Base-by-base conservation (phyloP, 1,140 invertebrate species). In the Drosophila lini region DNA sequence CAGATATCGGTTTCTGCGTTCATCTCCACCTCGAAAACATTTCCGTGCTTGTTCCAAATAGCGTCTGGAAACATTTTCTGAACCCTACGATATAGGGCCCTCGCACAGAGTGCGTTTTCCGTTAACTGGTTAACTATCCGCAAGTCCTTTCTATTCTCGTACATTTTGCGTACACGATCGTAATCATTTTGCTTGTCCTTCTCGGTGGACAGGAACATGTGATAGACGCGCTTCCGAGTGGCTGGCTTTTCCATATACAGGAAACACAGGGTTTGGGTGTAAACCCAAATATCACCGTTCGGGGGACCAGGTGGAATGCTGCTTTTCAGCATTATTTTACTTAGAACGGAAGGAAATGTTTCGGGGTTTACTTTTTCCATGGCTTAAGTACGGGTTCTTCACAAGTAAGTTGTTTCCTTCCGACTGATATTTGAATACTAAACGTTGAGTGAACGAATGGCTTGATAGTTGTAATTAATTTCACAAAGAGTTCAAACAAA, bases 21-120 rank as follows among this genome's bases (percentile, higher is more conserved):
- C 19, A 56, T 60, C 16, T 60, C 58, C 1, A 42, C 16, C 5
- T 69, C 71, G 19, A 78, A 62, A 32, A 75, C 41, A 69, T 69
- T 78, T 2, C 71, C 64, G 0, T 63, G 28, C 19, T 42, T 74
- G 32, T 63, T 78, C 75, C 75, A 78, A 44, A 55, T 55, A 7
- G 40, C 57, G 5, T 75, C 16, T 1, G 45, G n/a, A 15, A 70
- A 78, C 19, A 44, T 19, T 28, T 63, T 42, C 44, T 38, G 25
- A 15, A 64, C 45, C 38, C 41, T 63, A 3, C 34, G n/a, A 2
- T 34, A 52, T 11, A 75, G 22, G 3, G 42, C 7, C 7, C 41
- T 36, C 1, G 75, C 52, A 15, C 71, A 75, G 8, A 75, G 50
- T 9, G 55, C 22, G 25, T 47, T 13, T 28, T 59, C 31, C 16